These are phyloP conservation scores for Gavia stellata DNA, from an alignment of 2,113 vertebrate species.

Conservation along the genomic window DNA sequence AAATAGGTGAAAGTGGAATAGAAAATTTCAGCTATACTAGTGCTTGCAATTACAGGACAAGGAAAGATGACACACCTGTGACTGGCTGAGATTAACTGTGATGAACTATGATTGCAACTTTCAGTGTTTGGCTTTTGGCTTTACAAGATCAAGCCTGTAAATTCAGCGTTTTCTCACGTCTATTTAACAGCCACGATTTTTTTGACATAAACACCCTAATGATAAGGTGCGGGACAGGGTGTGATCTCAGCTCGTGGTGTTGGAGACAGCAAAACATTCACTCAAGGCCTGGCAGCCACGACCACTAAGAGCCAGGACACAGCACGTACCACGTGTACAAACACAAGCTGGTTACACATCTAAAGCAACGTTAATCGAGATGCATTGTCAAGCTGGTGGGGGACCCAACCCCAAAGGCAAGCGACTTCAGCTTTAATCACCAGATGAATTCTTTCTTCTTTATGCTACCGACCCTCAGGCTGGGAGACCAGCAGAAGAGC, in stretches of 20 bases:
- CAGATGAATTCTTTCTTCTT: neutral
- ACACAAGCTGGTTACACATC: neutral
- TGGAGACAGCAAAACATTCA: neutral
- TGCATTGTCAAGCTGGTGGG: neutral
- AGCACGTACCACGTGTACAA: accelerated
- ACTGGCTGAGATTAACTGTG: neutral
- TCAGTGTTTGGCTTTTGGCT: neutral
- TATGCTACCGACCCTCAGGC: neutral
- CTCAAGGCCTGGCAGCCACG: neutral
- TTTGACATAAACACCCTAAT: neutral
- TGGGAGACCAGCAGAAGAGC: neutral
- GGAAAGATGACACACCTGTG: neutral
- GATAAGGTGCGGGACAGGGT: accelerated
- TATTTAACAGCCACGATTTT: neutral
- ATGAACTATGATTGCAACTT: neutral
- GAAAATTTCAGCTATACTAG: neutral
- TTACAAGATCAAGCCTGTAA: neutral
- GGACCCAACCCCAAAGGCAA: neutral
- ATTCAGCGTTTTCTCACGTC: neutral
- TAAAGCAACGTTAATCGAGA: neutral
- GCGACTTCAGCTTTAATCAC: neutral
- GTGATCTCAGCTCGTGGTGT: neutral
- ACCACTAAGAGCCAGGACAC: neutral
- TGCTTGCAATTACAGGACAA: neutral
- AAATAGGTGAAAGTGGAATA: neutral